phyloP scores from a whole-genome alignment of 2,797 vertebrate species.

The Meriones psammophilus region DNA sequence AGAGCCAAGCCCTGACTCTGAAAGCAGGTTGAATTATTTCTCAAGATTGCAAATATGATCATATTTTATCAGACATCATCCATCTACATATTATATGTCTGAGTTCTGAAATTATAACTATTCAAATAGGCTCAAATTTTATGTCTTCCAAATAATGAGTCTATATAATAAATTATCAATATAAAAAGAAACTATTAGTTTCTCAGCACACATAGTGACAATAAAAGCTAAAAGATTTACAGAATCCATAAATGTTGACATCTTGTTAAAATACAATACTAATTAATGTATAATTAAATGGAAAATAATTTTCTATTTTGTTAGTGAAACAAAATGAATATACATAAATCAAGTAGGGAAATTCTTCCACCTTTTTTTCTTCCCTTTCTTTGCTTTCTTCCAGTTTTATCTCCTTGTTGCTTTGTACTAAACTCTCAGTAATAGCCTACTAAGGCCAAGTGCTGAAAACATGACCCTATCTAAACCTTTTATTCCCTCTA shows the following conservation, averaged over 20 bases:
- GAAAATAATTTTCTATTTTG: not conserved
- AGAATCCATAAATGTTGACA: not conserved
- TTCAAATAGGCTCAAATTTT: not conserved
- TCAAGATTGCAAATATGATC: not conserved
- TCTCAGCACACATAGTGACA: not conserved
- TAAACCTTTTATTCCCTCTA: not conserved
- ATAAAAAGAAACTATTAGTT: constrained; percentile 2
- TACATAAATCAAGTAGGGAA: not conserved
- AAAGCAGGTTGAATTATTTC: not conserved
- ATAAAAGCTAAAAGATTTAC: not conserved
- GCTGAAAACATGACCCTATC: not conserved
- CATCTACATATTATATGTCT: not conserved
- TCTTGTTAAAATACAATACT: not conserved
- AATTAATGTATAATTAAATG: not conserved
- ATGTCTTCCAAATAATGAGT: not conserved
- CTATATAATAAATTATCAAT: not conserved
- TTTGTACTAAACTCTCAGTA: not conserved
- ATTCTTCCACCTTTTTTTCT: not conserved
- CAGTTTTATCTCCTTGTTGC: not conserved
- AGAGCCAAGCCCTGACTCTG: not conserved
- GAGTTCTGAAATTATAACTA: not conserved
- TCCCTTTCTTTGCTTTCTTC: no score
- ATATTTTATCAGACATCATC: not conserved
- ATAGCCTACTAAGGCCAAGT: not conserved
- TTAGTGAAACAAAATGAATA: not conserved